These are phyloP conservation scores for Vesta saturnalis DNA, from an alignment of 2,888 invertebrate species.

Conservation along the genomic window DNA sequence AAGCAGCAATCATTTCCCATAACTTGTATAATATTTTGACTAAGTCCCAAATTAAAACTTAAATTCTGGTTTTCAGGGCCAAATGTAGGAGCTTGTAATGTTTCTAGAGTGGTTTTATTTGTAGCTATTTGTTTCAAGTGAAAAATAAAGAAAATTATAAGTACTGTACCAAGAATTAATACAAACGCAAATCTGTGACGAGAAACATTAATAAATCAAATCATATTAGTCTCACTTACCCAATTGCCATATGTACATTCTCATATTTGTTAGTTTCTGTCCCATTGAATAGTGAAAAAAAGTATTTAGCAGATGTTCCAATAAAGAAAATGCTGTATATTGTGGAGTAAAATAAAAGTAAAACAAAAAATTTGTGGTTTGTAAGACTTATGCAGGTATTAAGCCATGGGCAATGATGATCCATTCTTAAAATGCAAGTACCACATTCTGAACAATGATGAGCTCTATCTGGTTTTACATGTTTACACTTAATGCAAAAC, in stretches of 20 bases:
- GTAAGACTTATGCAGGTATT: constrained; percentile 95
- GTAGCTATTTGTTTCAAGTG: constrained; percentile 88
- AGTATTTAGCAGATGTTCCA: constrained; percentile 81
- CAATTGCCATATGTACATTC: constrained; percentile 78
- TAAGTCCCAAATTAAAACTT: constrained; percentile 91
- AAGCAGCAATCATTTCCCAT: constrained; percentile 83
- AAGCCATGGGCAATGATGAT: constrained; percentile 97
- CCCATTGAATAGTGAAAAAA: constrained; percentile 85
- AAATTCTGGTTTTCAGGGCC: constrained; percentile 71
- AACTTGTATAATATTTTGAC: constrained; percentile 90
- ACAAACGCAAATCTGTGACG: background rate
- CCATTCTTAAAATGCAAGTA: constrained; percentile 94
- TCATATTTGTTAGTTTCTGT: constrained; percentile 73
- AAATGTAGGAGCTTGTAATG: constrained; percentile 92
- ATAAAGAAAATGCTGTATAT: constrained; percentile 88
- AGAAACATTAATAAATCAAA: background rate
- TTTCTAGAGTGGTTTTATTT: constrained; percentile 93
- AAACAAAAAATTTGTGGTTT: constrained; percentile 96
- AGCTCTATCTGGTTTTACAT: constrained; percentile 93
- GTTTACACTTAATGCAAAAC: constrained; percentile 85
- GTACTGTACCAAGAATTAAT: background rate
- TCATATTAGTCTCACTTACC: constrained; percentile 4
- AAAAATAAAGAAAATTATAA: constrained; percentile 63
- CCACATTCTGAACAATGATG: constrained; percentile 96
- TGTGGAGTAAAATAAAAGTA: constrained; percentile 90